Evolutionary conservation across 2,113 vertebrate species (phyloP), one percentile per base, ranked within the genome.

Genomic region (Psammodynastes pulverulentus): DNA sequence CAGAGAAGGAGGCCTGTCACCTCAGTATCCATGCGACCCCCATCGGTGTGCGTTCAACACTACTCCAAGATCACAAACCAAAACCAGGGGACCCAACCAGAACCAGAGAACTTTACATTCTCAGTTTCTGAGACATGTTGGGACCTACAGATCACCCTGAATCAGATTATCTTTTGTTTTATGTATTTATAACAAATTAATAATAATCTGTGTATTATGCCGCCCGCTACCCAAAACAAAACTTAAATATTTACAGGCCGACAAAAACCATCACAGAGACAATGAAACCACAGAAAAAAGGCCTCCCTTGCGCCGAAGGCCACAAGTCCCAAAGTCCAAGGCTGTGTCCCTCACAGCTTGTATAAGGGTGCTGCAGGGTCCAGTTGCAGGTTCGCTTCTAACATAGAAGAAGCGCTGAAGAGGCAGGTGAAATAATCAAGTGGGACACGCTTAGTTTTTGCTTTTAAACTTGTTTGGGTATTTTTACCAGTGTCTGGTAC

Each of bases 401-500:
- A 92, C 79, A 92, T 62, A 89, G 88, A 88, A 92, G 88, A 92
- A 92, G 91, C 91, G 46, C 52, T 92, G 91, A 92, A 90, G 93
- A 92, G 90, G 93, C 91, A 93, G 93, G 90, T 91, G 94, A 72
- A 87, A 92, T 90, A 89, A 52, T 88, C 92, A 54, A 90, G 84
- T 52, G 92, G 79, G 89, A 24, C 88, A 89, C 56, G 53, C 24
- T 90, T 79, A 92, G 92, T 89, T 91, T 94, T 93, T 94, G 93
- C 93, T 94, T 95, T 93, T 89, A 88, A 92, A 48, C 89, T 79
- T 86, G 86, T 86, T 34, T 93, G 72, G 89, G 89, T 90, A 46
- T 91, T 90, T 94, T 95, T 95, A 94, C 94, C 94, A 94, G 89
- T 94, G 93, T 90, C 53, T 93, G 93, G 94, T 93, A 93, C 91